Conservation (phyloP, 1,140 invertebrate species). For the Drosophila subobscura region DNA sequence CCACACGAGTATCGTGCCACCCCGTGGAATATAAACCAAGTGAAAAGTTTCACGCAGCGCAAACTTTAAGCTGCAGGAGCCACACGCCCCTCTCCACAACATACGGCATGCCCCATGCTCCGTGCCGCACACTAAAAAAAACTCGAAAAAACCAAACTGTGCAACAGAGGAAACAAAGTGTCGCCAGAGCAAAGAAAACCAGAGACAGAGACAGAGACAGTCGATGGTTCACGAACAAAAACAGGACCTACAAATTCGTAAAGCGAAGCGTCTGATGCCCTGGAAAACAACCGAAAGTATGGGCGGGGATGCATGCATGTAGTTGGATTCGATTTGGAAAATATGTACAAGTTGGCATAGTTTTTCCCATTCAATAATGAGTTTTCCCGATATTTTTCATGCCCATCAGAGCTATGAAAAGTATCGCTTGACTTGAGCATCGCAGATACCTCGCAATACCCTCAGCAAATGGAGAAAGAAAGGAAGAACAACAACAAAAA, state of each 20-base stretch:
- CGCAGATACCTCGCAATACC: too few species aligned
- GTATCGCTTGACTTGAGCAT: too few species aligned
- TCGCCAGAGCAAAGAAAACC: constrained; percentile 41
- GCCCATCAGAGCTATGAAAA: too few species aligned
- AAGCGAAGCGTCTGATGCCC: too few species aligned
- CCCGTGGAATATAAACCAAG: constrained; percentile 55
- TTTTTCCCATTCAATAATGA: too few species aligned
- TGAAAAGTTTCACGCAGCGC: constrained; percentile 64
- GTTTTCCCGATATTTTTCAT: too few species aligned
- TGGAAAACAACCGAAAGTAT: too few species aligned
- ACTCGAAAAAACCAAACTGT: neutral
- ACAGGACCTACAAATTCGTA: neutral
- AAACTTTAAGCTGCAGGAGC: constrained; percentile 39
- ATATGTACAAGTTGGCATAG: too few species aligned
- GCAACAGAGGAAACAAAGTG: constrained; percentile 26
- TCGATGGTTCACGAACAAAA: constrained; percentile 3
- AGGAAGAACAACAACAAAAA: constrained; percentile 4
- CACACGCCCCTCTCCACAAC: neutral
- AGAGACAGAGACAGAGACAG: constrained; percentile 12
- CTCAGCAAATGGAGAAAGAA: neutral
- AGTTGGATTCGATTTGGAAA: too few species aligned
- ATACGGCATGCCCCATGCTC: neutral
- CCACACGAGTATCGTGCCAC: neutral
- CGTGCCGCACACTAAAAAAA: too few species aligned
- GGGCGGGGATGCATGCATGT: too few species aligned